Evolutionary conservation across 2,797 vertebrate genomes (phyloP), one percentile per base, ranked within the genome.

Genomic region (Dendrocincla fuliginosa): DNA sequence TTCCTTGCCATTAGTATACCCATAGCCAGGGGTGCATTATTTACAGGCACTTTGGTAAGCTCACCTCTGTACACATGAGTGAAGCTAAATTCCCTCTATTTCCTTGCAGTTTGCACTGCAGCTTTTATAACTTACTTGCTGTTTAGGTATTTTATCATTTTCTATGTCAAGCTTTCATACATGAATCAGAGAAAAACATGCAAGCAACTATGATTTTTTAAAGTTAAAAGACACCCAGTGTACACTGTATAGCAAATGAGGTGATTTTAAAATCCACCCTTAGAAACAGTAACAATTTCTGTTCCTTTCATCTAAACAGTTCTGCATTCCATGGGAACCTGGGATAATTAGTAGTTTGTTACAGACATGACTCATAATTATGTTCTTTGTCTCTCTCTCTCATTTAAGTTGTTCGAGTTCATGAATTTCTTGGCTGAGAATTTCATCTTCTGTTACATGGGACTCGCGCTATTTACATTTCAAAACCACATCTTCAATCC

Each of bases 391-490:
- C 88, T 98, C 67, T 97, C 67, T 97, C 97, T 98, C 97, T 98
- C 91, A 16, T 98, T 98, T 93, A 98, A 99, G 98, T 97, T 99
- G 96, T 99, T 98, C 96, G 98, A 99, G 98, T 98, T 99, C 96
- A 98, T 99, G 98, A 98, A 98, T 97, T 99, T 99, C 98, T 97
- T 99, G 97, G 98, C 98, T 83, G 98, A 99, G 97, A 99, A 99
- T 30, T 98, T 98, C 97, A 98, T 99, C 98, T 99, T 98, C 98
- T 98, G 98, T 93, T 98, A 98, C 97, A 98, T 99, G 98, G 98
- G 98, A 95, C 98, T 98, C 35, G 97, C 98, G 3, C 89, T 99
- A 84, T 98, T 99, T 97, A 98, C 97, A 0, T 99, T 98, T 97
- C 98, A 98, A 97, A 98, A 98, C 91, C 98, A 98, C 77, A 97